Conservation (phyloP, 1,140 invertebrate species). For the Drosophila ogumai region DNA sequence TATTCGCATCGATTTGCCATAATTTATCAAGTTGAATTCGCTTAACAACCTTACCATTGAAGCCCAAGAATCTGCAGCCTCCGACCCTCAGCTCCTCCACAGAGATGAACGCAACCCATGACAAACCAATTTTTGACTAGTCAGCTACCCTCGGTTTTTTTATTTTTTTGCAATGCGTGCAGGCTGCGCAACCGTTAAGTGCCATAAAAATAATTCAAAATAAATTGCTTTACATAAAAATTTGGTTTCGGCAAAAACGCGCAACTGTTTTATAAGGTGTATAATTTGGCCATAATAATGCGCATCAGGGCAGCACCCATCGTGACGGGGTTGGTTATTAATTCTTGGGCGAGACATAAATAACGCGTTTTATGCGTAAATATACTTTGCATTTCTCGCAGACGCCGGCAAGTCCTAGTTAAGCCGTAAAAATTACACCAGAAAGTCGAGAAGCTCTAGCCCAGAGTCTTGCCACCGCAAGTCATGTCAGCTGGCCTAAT, state of each 20-base stretch:
- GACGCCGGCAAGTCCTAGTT: slow-evolving; percentile 57
- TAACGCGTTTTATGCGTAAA: slow-evolving; percentile 66
- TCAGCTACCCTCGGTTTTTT: slow-evolving; percentile 27
- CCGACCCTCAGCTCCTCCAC: background rate
- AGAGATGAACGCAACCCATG: slow-evolving; percentile 6
- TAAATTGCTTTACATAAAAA: slow-evolving; percentile 85
- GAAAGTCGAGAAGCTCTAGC: slow-evolving; percentile 56
- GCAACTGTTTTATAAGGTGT: slow-evolving; percentile 78
- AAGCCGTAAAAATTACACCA: slow-evolving; percentile 80
- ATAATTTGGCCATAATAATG: slow-evolving; percentile 84
- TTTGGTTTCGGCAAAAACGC: slow-evolving; percentile 48
- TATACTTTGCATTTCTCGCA: slow-evolving; percentile 76
- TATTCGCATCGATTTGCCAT: slow-evolving; percentile 39
- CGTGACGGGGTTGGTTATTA: slow-evolving; percentile 63
- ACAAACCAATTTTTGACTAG: slow-evolving; percentile 44
- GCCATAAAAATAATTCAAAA: slow-evolving; percentile 85
- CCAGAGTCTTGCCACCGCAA: slow-evolving; percentile 18
- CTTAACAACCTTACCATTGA: slow-evolving; percentile 12
- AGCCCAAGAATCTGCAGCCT: background rate
- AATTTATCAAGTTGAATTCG: slow-evolving; percentile 24
- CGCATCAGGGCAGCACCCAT: slow-evolving; percentile 70
- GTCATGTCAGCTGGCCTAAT: slow-evolving; percentile 79
- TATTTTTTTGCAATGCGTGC: slow-evolving; percentile 18
- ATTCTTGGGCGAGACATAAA: slow-evolving; percentile 73
- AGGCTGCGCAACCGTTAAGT: slow-evolving; percentile 68